Percentiles rank a stretch among this genome's conserved stretches.
phyloP scores from a whole-genome alignment of 2,113 vertebrate species.

The Elachura formosa region DNA sequence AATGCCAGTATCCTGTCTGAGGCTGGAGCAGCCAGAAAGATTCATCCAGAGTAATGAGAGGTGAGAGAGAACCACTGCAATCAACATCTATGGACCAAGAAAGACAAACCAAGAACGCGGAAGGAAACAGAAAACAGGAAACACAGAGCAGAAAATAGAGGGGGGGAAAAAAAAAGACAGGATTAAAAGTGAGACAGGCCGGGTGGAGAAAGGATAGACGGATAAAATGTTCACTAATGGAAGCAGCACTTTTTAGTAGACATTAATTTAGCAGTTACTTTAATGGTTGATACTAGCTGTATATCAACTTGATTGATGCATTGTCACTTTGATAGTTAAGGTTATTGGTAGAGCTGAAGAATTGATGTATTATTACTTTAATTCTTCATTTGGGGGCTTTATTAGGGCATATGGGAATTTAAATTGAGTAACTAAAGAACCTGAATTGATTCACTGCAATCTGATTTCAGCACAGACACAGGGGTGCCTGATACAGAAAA shows the following conservation, averaged over 20 bases:
- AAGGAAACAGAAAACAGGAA: not conserved
- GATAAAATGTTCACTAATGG: constrained; percentile 57
- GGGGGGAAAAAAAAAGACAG: not conserved
- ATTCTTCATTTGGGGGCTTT: constrained; percentile 66
- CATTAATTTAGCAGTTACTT: constrained; percentile 67
- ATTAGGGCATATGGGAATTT: constrained; percentile 67
- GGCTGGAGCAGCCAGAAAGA: not conserved
- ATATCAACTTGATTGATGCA: constrained; percentile 66
- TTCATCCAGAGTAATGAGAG: not conserved
- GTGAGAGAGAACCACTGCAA: not conserved
- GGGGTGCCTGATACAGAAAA: not conserved
- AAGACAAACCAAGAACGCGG: not conserved
- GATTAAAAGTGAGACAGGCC: not conserved
- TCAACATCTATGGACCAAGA: not conserved
- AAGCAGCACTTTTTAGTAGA: constrained; percentile 54
- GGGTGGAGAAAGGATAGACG: not conserved
- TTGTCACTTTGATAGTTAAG: constrained; percentile 66
- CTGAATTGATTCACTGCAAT: constrained; percentile 32
- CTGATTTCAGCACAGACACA: not conserved
- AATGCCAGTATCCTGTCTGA: constrained; percentile 9
- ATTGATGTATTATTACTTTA: constrained; percentile 67
- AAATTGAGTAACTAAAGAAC: constrained; percentile 50
- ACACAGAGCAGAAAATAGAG: not conserved
- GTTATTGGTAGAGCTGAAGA: constrained; percentile 63
- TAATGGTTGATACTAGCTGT: constrained; percentile 66